phyloP scores from a whole-genome alignment of 2,113 vertebrate species.

The Callorhinus ursinus region DNA sequence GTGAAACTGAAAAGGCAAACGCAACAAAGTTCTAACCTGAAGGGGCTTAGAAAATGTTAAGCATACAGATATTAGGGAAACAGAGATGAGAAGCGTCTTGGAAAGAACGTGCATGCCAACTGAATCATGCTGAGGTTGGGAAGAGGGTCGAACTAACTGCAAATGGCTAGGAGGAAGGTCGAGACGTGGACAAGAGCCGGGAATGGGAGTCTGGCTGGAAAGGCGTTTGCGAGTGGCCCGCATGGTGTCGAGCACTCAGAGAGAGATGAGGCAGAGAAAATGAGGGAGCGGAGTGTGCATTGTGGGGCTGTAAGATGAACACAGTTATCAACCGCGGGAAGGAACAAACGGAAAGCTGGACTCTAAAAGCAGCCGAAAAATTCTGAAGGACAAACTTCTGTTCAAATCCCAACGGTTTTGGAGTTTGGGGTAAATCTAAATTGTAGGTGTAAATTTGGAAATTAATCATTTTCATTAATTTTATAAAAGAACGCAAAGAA shows the following conservation, averaged over 20 bases:
- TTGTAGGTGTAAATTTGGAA: not conserved
- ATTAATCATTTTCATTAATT: not conserved
- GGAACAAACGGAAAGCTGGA: not conserved
- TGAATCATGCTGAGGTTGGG: not conserved
- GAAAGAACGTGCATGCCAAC: not conserved
- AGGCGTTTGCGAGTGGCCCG: fast-evolving
- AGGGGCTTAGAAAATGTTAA: not conserved
- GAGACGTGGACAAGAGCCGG: too few relatives aligned
- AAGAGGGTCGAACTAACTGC: too few relatives aligned
- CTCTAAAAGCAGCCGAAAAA: not conserved
- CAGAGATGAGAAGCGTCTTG: fast-evolving
- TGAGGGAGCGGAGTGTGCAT: too few relatives aligned
- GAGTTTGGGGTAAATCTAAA: not conserved
- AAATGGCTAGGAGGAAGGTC: not conserved
- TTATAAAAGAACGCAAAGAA: not conserved
- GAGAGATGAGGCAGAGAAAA: not conserved
- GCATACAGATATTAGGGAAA: not conserved
- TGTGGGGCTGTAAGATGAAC: too few relatives aligned
- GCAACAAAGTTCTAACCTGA: not conserved
- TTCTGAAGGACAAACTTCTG: not conserved
- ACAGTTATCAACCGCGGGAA: not conserved
- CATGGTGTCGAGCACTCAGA: fast-evolving
- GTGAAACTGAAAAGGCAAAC: not conserved
- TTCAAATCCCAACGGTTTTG: not conserved
- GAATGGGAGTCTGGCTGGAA: not conserved